Evolutionary conservation across 2,113 vertebrate genomes (phyloP), one percentile per base, ranked within the genome.

Genomic region (Nettapus auritus): DNA sequence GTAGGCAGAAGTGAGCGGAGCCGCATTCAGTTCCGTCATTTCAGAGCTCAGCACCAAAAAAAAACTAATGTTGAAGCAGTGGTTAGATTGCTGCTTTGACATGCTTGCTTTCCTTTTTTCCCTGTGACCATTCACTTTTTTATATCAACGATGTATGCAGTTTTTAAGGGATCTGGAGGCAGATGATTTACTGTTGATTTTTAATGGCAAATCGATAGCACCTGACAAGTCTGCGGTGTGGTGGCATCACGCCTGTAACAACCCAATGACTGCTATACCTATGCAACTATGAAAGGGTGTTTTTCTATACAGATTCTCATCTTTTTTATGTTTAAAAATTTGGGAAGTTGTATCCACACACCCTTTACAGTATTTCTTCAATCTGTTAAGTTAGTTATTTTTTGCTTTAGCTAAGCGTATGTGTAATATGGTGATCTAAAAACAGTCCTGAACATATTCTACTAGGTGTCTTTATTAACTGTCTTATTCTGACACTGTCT

Each of bases 51-150:
- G 8, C 9, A 7, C 53, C 82, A 52, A 64, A 68, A 36, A 36
- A 11, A 56, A 68, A 14, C 22, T 52, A 44, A 10, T 33, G 0
- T 4, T 76, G 38, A 22, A 64, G 20, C 26, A 38, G 2, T 34
- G 19, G 13, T 28, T 44, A 52, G 69, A 34, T n/a, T 17, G 7
- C 63, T 78, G 34, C 15, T 83, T 94, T 20, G 52, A 11, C 10
- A 6, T 50, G 7, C 11, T 59, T 77, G 11, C 8, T 81, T 3
- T 81, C 7, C 16, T 7, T 13, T 56, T 53, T 44, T 21, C 0
- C 0, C 7, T 3, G 31, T 1, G 2, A 19, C 3, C 4, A 1
- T 11, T 21, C 26, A 6, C 25, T 84, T 1, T 23, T 77, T 55
- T 70, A 28, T 53, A 8, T 40, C 70, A 64, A 48, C 46, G 25